Percentiles rank a stretch among this genome's conserved stretches.
phyloP scores from a whole-genome alignment of 2,113 vertebrate genomes.

The Bucco capensis region DNA sequence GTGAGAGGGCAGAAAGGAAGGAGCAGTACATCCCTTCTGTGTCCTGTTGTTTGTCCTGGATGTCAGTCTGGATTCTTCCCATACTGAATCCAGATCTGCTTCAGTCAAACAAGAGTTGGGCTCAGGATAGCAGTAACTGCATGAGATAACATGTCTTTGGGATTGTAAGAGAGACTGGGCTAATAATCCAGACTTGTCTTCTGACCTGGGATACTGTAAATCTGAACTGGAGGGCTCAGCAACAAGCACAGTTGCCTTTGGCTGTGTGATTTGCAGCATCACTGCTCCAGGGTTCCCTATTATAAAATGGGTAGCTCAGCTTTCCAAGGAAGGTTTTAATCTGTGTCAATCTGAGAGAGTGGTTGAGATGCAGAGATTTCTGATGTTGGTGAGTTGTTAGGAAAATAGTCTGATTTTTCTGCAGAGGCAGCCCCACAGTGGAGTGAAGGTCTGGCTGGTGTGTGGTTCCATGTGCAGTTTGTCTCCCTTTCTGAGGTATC shows the following conservation, averaged over 20 bases:
- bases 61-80: rapidly evolving
- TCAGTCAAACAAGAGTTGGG: background rate
- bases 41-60: background rate
- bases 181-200: background rate
- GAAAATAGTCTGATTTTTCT: background rate
- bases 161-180: background rate
- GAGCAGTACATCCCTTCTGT: rapidly evolving
- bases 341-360: background rate
- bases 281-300: rapidly evolving
- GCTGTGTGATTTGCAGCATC: rapidly evolving
- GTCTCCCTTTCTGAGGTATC: slow-evolving; percentile 16
- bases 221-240: background rate
- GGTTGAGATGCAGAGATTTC: background rate
- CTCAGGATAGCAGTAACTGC: background rate
- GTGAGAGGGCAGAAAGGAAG: background rate
- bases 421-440: background rate
- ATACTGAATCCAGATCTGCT: background rate
- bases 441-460: background rate
- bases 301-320: background rate
- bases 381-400: background rate
- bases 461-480: background rate
- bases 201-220: background rate
- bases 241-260: rapidly evolving
- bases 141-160: background rate
- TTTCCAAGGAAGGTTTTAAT: rapidly evolving